phyloP scores from a whole-genome alignment of 2,888 invertebrate species.

The Hemistola chrysoprasaria region DNA sequence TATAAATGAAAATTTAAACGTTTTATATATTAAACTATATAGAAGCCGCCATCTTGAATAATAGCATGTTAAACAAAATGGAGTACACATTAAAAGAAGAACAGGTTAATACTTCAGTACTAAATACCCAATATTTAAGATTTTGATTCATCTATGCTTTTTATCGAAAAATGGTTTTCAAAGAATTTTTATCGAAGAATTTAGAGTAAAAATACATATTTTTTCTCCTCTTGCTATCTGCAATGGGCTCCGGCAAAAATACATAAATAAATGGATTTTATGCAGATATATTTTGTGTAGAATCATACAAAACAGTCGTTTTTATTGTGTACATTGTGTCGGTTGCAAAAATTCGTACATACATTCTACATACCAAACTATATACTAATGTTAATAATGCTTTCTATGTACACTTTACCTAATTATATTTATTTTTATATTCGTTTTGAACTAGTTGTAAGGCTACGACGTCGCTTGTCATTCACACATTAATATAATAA shows the following conservation, averaged over 20 bases:
- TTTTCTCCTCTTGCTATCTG: too few species aligned
- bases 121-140: too few species aligned
- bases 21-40: too few species aligned
- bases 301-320: conserved; percentile 37
- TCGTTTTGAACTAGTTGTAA: conserved; percentile 82
- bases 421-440: too few species aligned
- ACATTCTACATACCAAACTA: conserved; percentile 62
- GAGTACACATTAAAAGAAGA: conserved; percentile 5
- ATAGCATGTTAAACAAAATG: conserved; percentile 12
- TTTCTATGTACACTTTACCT: conserved; percentile 70
- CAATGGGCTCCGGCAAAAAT: too few species aligned
- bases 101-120: too few species aligned
- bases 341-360: conserved; percentile 52
- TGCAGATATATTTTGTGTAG: not conserved
- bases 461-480: conserved; percentile 76
- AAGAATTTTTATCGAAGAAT: too few species aligned
- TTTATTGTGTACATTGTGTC: conserved; percentile 45
- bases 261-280: not conserved
- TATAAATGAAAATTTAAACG: too few species aligned
- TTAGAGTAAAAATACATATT: too few species aligned
- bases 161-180: too few species aligned
- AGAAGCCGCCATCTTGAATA: conserved; percentile 26
- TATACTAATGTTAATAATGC: conserved; percentile 60
- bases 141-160: too few species aligned
- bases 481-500: too few species aligned